Evolutionary conservation across 2,888 invertebrate species (phyloP).

Genomic region (Mayetiola destructor): DNA sequence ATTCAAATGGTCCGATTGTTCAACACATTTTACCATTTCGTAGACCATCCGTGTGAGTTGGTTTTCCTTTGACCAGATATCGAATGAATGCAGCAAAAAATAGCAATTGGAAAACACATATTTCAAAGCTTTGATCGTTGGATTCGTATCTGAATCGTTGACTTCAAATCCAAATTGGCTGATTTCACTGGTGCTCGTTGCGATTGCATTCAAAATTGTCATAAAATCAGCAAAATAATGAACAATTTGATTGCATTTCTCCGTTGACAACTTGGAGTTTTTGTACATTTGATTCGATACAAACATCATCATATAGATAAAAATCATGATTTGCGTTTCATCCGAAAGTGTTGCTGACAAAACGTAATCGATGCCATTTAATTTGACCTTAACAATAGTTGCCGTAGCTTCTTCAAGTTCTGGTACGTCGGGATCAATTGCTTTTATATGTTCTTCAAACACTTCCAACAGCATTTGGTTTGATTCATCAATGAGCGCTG

Average conservation of each 20-base stretch:
- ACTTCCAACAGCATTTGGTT: not conserved
- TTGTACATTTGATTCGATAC: not conserved
- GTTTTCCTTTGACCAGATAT: slow-evolving; percentile 19
- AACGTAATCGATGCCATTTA: not conserved
- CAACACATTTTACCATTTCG: slow-evolving; percentile 24
- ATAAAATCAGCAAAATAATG: not conserved
- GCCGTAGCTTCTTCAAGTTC: not conserved
- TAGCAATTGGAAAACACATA: slow-evolving; percentile 30
- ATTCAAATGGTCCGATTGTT: slow-evolving; percentile 20
- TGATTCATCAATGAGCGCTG: not conserved
- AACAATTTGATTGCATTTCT: not conserved
- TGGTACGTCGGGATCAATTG: not conserved
- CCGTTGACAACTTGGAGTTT: slow-evolving; percentile 18
- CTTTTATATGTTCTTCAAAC: not conserved
- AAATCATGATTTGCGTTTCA: slow-evolving; percentile 12
- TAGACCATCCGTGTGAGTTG: slow-evolving; percentile 22
- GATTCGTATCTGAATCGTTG: not conserved
- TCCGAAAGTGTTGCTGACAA: not conserved
- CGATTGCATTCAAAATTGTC: slow-evolving; percentile 19
- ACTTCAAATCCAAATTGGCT: not conserved
- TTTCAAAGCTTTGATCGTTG: slow-evolving; percentile 22
- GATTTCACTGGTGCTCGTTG: not conserved
- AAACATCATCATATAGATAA: slow-evolving; percentile 8
- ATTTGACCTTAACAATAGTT: not conserved
- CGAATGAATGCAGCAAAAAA: slow-evolving; percentile 24